Evolutionary conservation across 2,113 vertebrate genomes (phyloP), one percentile per base, ranked within the genome.

Genomic region (Dromas ardeola): DNA sequence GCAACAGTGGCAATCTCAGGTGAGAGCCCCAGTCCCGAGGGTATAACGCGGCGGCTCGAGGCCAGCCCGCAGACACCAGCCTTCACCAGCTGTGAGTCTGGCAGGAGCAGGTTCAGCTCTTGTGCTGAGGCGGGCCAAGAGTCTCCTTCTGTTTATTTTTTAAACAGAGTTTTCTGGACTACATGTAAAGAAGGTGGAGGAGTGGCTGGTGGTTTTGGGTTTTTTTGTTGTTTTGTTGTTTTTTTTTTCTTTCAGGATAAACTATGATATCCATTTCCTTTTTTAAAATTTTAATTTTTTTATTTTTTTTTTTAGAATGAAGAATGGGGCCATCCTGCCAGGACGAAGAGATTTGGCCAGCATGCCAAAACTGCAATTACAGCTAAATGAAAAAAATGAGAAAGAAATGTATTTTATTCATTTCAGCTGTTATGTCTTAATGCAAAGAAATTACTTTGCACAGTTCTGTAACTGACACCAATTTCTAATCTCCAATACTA

Each of bases 381-480:
- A 93, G 71, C 52, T 95, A 93, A 96, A 97, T 73, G 81, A 76
- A 93, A 94, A 86, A 93, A 83, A 85, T 45, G 73, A 92, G 85
- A 94, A 95, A 73, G 65, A 84, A 94, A 97, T 95, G 71, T 91
- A 92, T 83, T 97, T 98, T 96, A 98, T 97, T 98, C 93, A 95
- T 94, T 97, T 98, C 95, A 97, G 96, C 96, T 98, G 94, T 98
- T 98, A 97, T 18, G 81, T 96, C 95, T 98, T 97, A 97, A 93
- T 86, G 83, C 88, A 97, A 97, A 98, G 93, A 98, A 97, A 98
- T 90, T 85, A 85, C 66, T 97, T 97, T 97, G 61, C 91, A 94
- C 93, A 96, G 95, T 93, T 96, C 93, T 98, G 97, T 97, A 98
- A 98, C 88, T 78, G 96, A 98, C 93, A 97, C 96, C 95, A 81